phyloP scores from a whole-genome alignment of 2,797 vertebrate genomes.

The Enteromius fasciolatus region DNA sequence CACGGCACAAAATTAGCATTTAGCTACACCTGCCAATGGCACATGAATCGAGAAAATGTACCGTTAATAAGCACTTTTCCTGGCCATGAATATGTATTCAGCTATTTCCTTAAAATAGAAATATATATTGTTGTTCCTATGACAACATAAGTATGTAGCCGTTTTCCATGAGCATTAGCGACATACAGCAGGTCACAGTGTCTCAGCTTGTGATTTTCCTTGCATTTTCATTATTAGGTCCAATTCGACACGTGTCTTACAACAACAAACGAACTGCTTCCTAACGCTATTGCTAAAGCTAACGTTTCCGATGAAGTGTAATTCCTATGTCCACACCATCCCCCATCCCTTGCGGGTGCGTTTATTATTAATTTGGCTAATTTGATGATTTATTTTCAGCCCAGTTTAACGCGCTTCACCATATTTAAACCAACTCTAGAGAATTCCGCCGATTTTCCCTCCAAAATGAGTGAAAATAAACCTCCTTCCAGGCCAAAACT shows the following conservation, averaged over 20 bases:
- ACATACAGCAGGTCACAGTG: not conserved
- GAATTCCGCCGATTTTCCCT: not conserved
- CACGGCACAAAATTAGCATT: not conserved
- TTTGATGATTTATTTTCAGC: slow-evolving; percentile 4
- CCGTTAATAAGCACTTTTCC: not conserved
- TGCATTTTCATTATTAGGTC: not conserved
- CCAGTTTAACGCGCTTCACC: slow-evolving; percentile 1
- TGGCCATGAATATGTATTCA: not conserved
- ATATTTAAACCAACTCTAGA: not conserved
- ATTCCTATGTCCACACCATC: not conserved
- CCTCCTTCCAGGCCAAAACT: not conserved
- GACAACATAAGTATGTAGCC: not conserved
- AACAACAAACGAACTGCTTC: not conserved
- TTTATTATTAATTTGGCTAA: slow-evolving; percentile 20
- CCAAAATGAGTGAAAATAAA: not conserved
- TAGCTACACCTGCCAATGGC: slow-evolving; percentile 15
- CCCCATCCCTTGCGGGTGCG: not conserved
- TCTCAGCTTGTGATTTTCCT: not conserved
- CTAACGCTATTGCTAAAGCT: not conserved
- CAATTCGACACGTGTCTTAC: not conserved
- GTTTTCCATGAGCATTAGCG: not conserved
- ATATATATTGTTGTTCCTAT: slow-evolving; percentile 2
- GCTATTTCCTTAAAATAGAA: not conserved
- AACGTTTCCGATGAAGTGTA: not conserved
- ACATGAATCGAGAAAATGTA: not conserved